Percentiles rank a stretch among this genome's conserved stretches.
phyloP scores from a whole-genome alignment of 2,113 vertebrate genomes.

The Gobio gobio region DNA sequence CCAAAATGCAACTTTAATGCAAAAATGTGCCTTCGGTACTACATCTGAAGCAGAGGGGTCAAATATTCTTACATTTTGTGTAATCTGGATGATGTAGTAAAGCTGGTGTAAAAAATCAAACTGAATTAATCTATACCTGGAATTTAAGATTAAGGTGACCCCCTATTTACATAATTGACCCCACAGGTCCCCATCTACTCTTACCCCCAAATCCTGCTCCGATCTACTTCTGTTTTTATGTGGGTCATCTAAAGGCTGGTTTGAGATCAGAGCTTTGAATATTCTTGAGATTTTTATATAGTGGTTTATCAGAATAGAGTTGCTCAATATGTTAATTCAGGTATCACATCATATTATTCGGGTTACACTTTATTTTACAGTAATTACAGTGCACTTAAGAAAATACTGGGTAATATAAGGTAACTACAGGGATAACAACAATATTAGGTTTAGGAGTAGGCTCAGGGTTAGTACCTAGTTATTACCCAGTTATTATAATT shows the following conservation, averaged over 20 bases:
- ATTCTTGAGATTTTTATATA: neutral
- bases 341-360: neutral
- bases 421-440: no score
- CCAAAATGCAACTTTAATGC: no score
- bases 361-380: no score
- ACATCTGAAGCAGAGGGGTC: no score
- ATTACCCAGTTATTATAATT: no score
- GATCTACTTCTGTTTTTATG: neutral
- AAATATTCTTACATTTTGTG: no score
- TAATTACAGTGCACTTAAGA: no score
- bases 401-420: no score
- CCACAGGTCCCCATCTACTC: neutral
- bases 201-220: neutral
- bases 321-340: neutral
- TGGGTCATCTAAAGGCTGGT: neutral
- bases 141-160: neutral
- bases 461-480: no score
- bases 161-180: neutral
- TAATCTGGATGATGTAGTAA: no score
- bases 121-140: neutral
- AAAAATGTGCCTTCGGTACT: no score
- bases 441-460: no score
- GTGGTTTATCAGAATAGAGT: neutral
- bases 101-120: neutral
- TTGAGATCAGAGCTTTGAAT: neutral